Evolutionary conservation across 2,113 vertebrate species (phyloP).

Genomic region (Lota lota): DNA sequence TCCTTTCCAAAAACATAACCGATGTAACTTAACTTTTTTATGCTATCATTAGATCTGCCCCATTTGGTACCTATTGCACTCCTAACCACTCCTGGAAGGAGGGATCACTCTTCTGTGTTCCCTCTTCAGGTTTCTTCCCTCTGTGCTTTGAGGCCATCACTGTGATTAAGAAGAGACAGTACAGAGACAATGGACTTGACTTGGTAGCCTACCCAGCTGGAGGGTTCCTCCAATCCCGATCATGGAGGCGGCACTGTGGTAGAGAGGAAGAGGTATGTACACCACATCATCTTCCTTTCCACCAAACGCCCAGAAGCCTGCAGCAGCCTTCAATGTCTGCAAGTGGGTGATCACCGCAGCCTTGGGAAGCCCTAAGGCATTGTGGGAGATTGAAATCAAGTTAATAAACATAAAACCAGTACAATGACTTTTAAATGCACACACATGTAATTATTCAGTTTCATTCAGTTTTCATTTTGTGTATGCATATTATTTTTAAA

Average conservation of each 20-base stretch:
- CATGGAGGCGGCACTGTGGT: conserved; percentile 88
- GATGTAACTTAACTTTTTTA: too few species aligned
- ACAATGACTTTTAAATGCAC: not conserved
- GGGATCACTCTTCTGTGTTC: too few species aligned
- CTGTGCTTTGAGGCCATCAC: too few species aligned
- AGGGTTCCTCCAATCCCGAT: conserved; percentile 90
- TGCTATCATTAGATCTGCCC: too few species aligned
- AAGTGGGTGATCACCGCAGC: conserved; percentile 88
- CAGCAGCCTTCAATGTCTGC: conserved; percentile 79
- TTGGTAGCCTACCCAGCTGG: conserved; percentile 77
- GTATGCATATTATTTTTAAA: too few species aligned
- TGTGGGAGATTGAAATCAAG: not conserved
- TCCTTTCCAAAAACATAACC: too few species aligned
- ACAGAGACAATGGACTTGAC: not conserved
- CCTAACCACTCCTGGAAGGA: too few species aligned
- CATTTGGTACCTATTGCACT: too few species aligned
- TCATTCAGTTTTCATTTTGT: too few species aligned
- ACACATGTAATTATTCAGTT: not conserved
- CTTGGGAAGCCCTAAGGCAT: conserved; percentile 84
- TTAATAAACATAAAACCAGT: not conserved
- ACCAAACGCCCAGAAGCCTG: conserved; percentile 82
- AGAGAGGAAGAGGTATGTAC: conserved; percentile 88
- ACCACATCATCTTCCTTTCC: conserved; percentile 78
- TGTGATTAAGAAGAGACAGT: not conserved
- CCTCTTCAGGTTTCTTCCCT: too few species aligned